Conservation (phyloP, 2,797 vertebrate genomes). For the Pseudopleuronectes americanus region DNA sequence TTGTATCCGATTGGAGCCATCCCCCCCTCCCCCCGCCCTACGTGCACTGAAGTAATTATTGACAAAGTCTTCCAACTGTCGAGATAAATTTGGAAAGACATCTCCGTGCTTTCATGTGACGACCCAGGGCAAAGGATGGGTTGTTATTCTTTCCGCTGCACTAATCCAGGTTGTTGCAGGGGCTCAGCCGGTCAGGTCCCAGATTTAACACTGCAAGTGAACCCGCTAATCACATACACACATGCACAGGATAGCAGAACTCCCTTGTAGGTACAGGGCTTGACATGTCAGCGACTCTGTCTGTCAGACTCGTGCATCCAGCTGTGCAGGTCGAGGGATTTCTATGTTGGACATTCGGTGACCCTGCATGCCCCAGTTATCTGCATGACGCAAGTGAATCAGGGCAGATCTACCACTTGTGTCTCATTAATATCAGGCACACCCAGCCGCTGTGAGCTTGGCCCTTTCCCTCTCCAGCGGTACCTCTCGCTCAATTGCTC, state of each 20-base stretch:
- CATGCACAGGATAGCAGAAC: constrained; percentile 29
- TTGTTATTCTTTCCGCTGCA: constrained; percentile 63
- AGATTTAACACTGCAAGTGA: constrained; percentile 50
- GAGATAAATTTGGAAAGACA: constrained; percentile 44
- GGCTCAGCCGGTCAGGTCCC: constrained; percentile 36
- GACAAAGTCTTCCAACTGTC: constrained; percentile 43
- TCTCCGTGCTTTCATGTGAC: constrained; percentile 34
- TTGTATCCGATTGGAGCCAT: constrained; percentile 27
- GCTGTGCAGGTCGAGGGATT: constrained; percentile 7
- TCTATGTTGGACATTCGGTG: constrained; percentile 25
- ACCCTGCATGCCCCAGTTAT: constrained; percentile 59
- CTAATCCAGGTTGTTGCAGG: constrained; percentile 55
- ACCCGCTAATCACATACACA: constrained; percentile 42
- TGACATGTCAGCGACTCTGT: constrained; percentile 19
- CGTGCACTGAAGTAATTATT: neutral
- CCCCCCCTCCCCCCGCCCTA: neutral
- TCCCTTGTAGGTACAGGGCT: constrained; percentile 19
- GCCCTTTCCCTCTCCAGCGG: constrained; percentile 25
- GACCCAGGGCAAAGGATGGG: constrained; percentile 44
- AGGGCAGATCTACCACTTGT: constrained; percentile 72
- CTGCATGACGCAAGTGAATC: constrained; percentile 69
- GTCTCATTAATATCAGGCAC: constrained; percentile 72
- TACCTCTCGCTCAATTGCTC: constrained; percentile 24
- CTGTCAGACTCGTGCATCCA: constrained; percentile 21
- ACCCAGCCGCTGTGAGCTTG: constrained; percentile 70